Percentiles rank a stretch among this genome's conserved stretches.
Evolutionary conservation across 2,113 vertebrate genomes (phyloP).

Genomic region (Riparia riparia): DNA sequence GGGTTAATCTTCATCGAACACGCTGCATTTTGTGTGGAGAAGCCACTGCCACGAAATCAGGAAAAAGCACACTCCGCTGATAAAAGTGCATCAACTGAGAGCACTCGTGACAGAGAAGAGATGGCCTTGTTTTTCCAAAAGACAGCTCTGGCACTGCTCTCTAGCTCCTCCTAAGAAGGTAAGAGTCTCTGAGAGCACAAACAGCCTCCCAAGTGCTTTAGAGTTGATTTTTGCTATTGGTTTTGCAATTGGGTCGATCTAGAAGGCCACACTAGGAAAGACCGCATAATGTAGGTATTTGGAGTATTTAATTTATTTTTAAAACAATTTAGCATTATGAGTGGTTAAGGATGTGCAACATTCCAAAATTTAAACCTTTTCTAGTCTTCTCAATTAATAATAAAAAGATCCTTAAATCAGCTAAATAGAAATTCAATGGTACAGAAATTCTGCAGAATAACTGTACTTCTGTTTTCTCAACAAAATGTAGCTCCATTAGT

Average conservation of each 20-base stretch:
- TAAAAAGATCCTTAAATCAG: background rate
- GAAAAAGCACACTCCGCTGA: background rate
- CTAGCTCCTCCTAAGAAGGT: background rate
- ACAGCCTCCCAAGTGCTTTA: background rate
- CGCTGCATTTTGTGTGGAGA: background rate
- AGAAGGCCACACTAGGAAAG: background rate
- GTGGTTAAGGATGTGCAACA: background rate
- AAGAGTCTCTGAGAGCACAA: background rate
- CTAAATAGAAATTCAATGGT: background rate
- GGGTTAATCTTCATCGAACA: background rate
- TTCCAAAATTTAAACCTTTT: background rate
- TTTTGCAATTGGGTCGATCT: background rate
- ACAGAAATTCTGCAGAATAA: background rate
- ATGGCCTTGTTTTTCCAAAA: background rate
- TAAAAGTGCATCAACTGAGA: background rate
- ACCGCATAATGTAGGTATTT: fast-evolving
- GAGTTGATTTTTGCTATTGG: background rate
- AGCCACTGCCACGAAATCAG: background rate
- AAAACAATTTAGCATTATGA: background rate
- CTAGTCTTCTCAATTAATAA: background rate
- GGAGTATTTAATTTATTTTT: background rate
- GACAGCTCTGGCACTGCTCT: background rate
- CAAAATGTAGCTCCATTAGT: background rate
- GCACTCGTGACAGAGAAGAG: background rate
- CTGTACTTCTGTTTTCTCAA: background rate